Percentiles rank a stretch among this genome's conserved stretches.
Conservation (phyloP, 2,888 invertebrate genomes). For the Invenusta paracnida region DNA sequence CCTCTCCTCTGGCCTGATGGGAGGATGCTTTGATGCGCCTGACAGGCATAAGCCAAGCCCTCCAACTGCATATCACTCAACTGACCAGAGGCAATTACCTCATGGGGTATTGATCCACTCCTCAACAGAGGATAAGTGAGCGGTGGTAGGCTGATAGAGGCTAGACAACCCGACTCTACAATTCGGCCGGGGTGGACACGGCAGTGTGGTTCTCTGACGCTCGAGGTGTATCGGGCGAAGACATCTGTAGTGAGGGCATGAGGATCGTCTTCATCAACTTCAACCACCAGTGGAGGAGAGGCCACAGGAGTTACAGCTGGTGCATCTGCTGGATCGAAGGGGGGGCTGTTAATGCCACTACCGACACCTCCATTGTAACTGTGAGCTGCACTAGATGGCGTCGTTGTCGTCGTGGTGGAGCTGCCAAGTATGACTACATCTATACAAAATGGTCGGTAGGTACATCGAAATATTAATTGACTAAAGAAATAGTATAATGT, state of each 20-base stretch:
- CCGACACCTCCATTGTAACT: too few species aligned
- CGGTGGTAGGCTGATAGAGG: conserved; percentile 51
- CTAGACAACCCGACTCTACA: conserved; percentile 57
- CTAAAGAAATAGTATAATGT: too few species aligned
- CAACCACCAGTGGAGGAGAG: too few species aligned
- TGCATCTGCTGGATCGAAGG: too few species aligned
- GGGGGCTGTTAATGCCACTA: too few species aligned
- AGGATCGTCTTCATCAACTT: not conserved
- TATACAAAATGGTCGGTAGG: too few species aligned
- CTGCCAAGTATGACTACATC: too few species aligned
- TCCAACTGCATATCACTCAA: conserved; percentile 57
- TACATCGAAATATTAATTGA: too few species aligned
- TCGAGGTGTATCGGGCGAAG: not conserved
- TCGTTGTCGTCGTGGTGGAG: too few species aligned
- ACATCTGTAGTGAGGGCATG: not conserved
- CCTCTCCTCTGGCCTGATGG: conserved; percentile 53
- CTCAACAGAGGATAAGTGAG: conserved; percentile 52
- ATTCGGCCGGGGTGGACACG: conserved; percentile 56
- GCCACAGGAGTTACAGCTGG: too few species aligned
- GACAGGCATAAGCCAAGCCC: conserved; percentile 57
- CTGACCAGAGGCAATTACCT: conserved; percentile 50
- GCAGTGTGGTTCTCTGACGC: conserved; percentile 50
- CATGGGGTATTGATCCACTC: conserved; percentile 49
- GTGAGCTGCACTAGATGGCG: too few species aligned
- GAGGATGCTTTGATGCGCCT: conserved; percentile 55